phyloP scores from a whole-genome alignment of 1,140 invertebrate genomes.

The Panagrolaimus sp. region DNA sequence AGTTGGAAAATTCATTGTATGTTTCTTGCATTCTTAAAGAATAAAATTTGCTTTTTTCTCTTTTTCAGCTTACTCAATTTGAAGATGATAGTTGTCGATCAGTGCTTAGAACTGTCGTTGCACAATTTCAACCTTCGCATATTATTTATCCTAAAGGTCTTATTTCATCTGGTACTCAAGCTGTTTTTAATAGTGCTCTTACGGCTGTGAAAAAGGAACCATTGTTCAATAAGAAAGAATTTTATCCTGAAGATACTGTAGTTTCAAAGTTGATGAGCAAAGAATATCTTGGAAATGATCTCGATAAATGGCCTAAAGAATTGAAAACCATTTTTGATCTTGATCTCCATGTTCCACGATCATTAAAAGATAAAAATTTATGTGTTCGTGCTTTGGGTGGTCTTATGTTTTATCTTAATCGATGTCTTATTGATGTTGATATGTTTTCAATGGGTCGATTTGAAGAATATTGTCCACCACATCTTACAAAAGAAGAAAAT shows the following conservation, averaged over 20 bases:
- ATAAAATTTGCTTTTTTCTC: conserved; percentile 21
- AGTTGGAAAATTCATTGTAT: conserved; percentile 75
- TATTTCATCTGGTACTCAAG: conserved; percentile 60
- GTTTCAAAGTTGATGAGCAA: conserved; percentile 64
- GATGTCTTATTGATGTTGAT: conserved; percentile 80
- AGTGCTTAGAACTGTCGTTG: conserved; percentile 75
- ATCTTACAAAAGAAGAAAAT: conserved; percentile 58
- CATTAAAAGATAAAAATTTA: conserved; percentile 20
- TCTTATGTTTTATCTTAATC: conserved; percentile 67
- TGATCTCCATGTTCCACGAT: conserved; percentile 60
- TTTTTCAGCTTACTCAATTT: conserved; percentile 73
- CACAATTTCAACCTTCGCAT: conserved; percentile 60
- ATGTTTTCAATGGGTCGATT: conserved; percentile 79
- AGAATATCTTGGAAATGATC: conserved; percentile 67
- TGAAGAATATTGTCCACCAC: conserved; percentile 73
- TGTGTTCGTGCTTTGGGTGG: conserved; percentile 41
- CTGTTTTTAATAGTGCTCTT: conserved; percentile 35
- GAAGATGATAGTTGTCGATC: conserved; percentile 82
- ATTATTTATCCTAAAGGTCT: conserved; percentile 69
- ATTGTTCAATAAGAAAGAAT: conserved; percentile 67
- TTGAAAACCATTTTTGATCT: conserved; percentile 68
- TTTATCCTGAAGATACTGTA: conserved; percentile 61
- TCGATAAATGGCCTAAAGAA: conserved; percentile 66
- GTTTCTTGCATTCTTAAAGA: conserved; percentile 25
- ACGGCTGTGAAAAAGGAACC: conserved; percentile 66